Evolutionary conservation across 2,888 invertebrate species (phyloP).

Genomic region (Tetragonula carbonaria): DNA sequence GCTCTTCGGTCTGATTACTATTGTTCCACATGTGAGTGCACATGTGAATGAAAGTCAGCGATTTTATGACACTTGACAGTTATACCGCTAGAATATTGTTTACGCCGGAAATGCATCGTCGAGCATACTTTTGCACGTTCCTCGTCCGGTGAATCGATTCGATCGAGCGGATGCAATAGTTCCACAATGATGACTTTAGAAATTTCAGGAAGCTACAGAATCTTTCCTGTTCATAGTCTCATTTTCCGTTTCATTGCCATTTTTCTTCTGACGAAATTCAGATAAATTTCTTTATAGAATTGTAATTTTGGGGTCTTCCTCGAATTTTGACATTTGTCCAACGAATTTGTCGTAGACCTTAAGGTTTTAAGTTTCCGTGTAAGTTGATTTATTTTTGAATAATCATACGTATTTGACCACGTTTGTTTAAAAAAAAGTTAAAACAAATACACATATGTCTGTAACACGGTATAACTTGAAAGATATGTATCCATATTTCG

Average conservation of each 20-base stretch:
- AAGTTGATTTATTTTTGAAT: too few relatives aligned
- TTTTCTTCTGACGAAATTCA: neutral
- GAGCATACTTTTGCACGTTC: neutral
- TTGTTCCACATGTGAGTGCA: slow-evolving; percentile 67
- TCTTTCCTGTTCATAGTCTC: neutral
- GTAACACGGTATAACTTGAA: too few relatives aligned
- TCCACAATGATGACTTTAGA: neutral
- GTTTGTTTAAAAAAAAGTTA: too few relatives aligned
- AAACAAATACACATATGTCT: too few relatives aligned
- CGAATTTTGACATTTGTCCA: too few relatives aligned
- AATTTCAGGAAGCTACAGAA: neutral
- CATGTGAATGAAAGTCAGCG: slow-evolving; percentile 48
- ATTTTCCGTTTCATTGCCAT: neutral
- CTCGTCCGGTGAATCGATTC: neutral
- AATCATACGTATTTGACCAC: too few relatives aligned
- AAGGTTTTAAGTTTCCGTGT: too few relatives aligned
- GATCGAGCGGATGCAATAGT: slow-evolving; percentile 6
- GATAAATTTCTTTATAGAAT: neutral
- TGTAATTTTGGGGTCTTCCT: neutral
- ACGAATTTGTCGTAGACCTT: too few relatives aligned
- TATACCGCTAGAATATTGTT: slow-evolving; percentile 30
- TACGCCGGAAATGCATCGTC: slow-evolving; percentile 16
- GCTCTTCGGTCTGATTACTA: slow-evolving; percentile 77
- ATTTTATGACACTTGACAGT: slow-evolving; percentile 37
- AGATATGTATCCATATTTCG: too few relatives aligned